Conservation (phyloP, 2,113 vertebrate genomes). For the Gymnobelideus leadbeateri region DNA sequence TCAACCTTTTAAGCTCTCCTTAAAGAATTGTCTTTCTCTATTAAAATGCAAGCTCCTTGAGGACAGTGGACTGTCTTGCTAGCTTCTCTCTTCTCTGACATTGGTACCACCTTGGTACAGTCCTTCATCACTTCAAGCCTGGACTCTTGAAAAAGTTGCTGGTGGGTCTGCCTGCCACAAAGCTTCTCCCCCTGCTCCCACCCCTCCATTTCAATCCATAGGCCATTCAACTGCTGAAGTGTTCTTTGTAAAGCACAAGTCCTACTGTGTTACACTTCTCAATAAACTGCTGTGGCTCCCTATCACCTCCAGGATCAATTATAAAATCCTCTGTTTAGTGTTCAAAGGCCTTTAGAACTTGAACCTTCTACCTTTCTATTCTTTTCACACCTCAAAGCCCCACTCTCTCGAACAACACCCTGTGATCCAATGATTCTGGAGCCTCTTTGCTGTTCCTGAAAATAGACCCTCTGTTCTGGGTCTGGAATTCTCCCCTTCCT, state of each 20-base stretch:
- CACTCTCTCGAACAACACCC: not conserved
- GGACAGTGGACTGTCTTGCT: not conserved
- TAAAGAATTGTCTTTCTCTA: not conserved
- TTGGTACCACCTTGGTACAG: not conserved
- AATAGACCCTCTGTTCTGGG: not conserved
- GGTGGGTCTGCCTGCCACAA: not conserved
- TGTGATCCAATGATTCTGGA: not conserved
- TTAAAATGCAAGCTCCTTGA: not conserved
- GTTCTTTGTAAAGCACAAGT: not conserved
- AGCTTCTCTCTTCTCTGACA: not conserved
- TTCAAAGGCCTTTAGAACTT: not conserved
- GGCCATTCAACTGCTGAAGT: not conserved
- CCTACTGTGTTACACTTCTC: not conserved
- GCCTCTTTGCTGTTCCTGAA: not conserved
- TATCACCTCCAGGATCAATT: not conserved
- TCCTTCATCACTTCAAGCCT: not conserved
- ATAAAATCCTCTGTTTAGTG: not conserved
- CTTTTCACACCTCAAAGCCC: not conserved
- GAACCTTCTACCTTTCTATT: not conserved
- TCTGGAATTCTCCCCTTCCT: not conserved
- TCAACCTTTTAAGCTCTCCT: not conserved
- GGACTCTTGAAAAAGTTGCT: not conserved
- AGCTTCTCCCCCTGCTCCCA: not conserved
- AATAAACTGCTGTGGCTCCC: not conserved
- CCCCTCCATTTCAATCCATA: not conserved